Conservation (phyloP, 2,888 invertebrate species). For the Meloe dianella region DNA sequence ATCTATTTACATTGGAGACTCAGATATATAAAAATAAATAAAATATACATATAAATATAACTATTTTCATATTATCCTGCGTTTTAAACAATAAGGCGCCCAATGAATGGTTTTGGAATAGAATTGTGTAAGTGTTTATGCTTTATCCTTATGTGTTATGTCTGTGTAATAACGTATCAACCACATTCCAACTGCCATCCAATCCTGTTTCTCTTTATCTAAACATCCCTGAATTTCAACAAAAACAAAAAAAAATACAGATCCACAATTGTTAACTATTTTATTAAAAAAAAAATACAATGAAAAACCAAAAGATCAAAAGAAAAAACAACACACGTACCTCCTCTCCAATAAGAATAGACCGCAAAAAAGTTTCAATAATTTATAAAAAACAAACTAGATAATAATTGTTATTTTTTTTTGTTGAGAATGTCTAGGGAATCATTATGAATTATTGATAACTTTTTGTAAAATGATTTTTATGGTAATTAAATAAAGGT, state of each 20-base stretch:
- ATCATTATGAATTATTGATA: conserved; percentile 8
- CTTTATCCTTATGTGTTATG: conserved; percentile 50
- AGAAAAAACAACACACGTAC: conserved; percentile 41
- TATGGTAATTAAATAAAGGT: conserved; percentile 13
- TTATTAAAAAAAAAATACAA: conserved; percentile 31
- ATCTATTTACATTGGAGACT: conserved; percentile 58
- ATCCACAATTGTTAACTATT: conserved; percentile 38
- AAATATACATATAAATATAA: conserved; percentile 52
- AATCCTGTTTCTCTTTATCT: conserved; percentile 7
- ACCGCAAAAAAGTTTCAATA: conserved; percentile 12
- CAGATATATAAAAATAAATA: conserved; percentile 47
- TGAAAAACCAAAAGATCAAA: conserved; percentile 8
- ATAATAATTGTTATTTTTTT: conserved; percentile 18
- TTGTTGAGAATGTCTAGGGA: conserved; percentile 3
- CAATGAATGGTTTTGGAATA: conserved; percentile 47
- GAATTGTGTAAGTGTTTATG: conserved; percentile 52
- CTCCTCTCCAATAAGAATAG: conserved; percentile 40
- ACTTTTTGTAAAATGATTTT: conserved; percentile 26
- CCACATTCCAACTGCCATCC: conserved; percentile 35
- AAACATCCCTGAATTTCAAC: conserved; percentile 16
- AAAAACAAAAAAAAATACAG: conserved; percentile 20
- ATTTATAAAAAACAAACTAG: background rate
- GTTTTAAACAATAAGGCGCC: conserved; percentile 47
- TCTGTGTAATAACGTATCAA: conserved; percentile 52
- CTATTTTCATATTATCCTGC: conserved; percentile 57